phyloP scores from a whole-genome alignment of 2,113 vertebrate genomes.

The Platysteira castanea region DNA sequence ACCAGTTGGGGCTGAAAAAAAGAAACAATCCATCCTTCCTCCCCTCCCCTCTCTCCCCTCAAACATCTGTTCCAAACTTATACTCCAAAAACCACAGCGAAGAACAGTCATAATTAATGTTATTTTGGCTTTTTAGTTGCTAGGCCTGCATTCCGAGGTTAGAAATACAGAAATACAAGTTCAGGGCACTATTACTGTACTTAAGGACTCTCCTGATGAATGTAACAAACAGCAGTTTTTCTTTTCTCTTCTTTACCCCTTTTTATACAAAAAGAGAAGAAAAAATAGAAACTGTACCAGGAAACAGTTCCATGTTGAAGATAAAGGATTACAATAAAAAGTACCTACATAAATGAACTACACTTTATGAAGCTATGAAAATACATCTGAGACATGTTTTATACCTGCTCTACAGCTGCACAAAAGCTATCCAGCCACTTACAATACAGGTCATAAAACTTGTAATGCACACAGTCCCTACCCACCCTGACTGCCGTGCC shows the following conservation, averaged over 20 bases:
- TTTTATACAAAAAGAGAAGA: background rate
- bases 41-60: background rate
- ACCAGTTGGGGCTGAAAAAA: slow-evolving; percentile 66
- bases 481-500: background rate
- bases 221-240: background rate
- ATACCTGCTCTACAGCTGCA: slow-evolving; percentile 69
- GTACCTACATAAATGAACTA: slow-evolving; percentile 34
- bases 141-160: slow-evolving; percentile 59
- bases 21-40: slow-evolving; percentile 54
- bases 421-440: slow-evolving; percentile 63
- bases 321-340: slow-evolving; percentile 64
- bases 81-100: slow-evolving; percentile 59
- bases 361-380: slow-evolving; percentile 68
- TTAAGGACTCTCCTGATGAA: slow-evolving; percentile 57
- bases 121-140: slow-evolving; percentile 61
- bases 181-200: slow-evolving; percentile 36
- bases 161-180: slow-evolving; percentile 72
- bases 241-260: background rate
- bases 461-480: background rate
- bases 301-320: slow-evolving; percentile 68
- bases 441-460: slow-evolving; percentile 51
- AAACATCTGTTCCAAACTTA: slow-evolving; percentile 74
- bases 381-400: slow-evolving; percentile 67
- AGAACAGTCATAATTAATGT: slow-evolving; percentile 70
- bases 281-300: slow-evolving; percentile 40